Conservation (phyloP, 2,113 vertebrate species). For the Lipotes vexillifer region DNA sequence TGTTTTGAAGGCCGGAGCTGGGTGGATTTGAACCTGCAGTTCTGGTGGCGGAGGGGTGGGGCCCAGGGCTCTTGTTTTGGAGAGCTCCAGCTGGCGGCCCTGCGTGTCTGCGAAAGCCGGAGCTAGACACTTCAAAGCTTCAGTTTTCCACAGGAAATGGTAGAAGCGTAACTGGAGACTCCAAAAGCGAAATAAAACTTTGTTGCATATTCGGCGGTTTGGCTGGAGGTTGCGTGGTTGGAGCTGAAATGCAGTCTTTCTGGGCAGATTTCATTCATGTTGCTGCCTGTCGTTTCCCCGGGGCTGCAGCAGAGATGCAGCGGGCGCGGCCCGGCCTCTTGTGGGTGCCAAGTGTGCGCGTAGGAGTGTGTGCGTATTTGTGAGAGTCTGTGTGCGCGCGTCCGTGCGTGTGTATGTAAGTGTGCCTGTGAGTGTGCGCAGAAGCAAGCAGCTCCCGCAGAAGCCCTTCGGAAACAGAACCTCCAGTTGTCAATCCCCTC, state of each 20-base stretch:
- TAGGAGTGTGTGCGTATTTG: not conserved
- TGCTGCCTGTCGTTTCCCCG: conserved; percentile 74
- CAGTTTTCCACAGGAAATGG: conserved; percentile 81
- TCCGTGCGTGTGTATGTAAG: not conserved
- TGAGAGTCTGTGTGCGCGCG: not conserved
- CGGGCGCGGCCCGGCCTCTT: not conserved
- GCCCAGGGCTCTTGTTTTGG: not conserved
- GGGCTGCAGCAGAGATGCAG: conserved; percentile 57
- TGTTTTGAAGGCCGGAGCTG: not conserved
- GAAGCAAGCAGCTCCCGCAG: not conserved
- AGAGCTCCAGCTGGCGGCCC: not conserved
- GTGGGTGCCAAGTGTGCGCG: conserved; percentile 2
- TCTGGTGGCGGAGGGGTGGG: not conserved
- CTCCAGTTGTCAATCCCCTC: not conserved
- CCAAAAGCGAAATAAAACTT: conserved; percentile 80
- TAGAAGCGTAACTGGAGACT: conserved; percentile 77
- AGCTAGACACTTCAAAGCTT: conserved; percentile 63
- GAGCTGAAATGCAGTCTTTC: conserved; percentile 78
- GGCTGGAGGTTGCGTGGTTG: conserved; percentile 75
- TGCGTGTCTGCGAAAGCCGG: conserved; percentile 9
- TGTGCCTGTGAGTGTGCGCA: not conserved
- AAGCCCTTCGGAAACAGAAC: not conserved
- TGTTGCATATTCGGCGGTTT: conserved; percentile 79
- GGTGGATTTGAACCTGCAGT: not conserved
- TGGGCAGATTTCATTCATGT: conserved; percentile 81